Conservation (phyloP, 1,140 invertebrate species). For the Orchesella cincta region DNA sequence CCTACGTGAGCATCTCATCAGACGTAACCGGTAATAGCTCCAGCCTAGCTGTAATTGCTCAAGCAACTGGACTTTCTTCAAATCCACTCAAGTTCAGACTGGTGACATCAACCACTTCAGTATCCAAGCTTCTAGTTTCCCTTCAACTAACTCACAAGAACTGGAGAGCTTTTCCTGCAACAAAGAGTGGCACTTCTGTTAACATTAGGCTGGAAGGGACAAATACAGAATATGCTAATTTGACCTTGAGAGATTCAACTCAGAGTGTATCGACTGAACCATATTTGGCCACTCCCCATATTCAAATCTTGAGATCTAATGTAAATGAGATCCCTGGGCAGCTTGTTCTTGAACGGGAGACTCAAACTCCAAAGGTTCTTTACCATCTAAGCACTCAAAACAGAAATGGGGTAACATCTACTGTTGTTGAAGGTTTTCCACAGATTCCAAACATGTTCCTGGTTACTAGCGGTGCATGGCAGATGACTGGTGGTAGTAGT, state of each 20-base stretch:
- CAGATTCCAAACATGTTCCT: background rate
- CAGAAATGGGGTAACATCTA: too few relatives aligned
- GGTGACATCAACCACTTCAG: background rate
- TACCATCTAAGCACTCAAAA: background rate
- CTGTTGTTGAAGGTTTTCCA: background rate
- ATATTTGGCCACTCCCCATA: background rate
- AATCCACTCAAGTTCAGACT: background rate
- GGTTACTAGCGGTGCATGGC: background rate
- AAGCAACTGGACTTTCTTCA: background rate
- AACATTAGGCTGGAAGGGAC: background rate
- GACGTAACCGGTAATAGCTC: background rate
- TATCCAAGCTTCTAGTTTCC: background rate
- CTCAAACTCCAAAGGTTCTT: background rate
- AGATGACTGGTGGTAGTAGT: background rate
- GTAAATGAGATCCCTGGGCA: background rate
- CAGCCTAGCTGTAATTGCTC: background rate
- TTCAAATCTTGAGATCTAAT: background rate
- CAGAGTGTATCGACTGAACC: background rate
- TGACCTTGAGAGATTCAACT: background rate
- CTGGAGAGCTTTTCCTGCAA: background rate
- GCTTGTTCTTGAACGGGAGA: background rate
- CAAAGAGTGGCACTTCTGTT: background rate
- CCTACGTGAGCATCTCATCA: background rate
- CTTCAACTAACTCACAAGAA: background rate
- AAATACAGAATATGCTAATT: background rate